Percentiles rank a stretch among this genome's conserved stretches.
Evolutionary conservation across 1,140 invertebrate species (phyloP).

Genomic region (Akabosia matsudoensis): DNA sequence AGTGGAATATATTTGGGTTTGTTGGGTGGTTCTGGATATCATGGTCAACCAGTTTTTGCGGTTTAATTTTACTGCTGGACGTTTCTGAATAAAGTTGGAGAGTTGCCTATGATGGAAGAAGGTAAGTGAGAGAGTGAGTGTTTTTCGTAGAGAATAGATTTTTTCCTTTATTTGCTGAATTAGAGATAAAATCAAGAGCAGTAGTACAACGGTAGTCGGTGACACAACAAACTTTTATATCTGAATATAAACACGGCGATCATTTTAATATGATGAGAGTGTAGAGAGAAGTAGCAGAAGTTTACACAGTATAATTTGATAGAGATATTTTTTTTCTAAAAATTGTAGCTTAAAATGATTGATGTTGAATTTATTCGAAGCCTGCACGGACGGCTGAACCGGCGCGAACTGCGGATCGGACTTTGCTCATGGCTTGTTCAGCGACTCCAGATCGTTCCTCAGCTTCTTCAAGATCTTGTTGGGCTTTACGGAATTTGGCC

Average conservation of each 20-base stretch:
- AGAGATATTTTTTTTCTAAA: background rate
- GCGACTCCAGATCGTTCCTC: constrained; percentile 65
- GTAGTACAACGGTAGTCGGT: background rate
- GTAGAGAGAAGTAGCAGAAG: background rate
- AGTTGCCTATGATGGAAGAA: too few relatives aligned
- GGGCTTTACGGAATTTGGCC: constrained; percentile 97
- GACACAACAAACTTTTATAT: background rate
- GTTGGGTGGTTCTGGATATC: too few relatives aligned
- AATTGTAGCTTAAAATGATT: background rate
- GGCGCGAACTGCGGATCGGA: constrained; percentile 77
- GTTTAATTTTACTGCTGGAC: too few relatives aligned
- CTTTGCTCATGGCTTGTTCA: constrained; percentile 81
- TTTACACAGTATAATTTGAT: background rate
- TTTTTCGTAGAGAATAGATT: background rate
- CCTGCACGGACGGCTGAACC: constrained; percentile 75
- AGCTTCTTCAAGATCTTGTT: constrained; percentile 97
- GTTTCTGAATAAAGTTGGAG: too few relatives aligned
- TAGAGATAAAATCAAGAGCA: background rate
- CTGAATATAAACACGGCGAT: background rate
- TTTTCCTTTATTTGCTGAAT: background rate
- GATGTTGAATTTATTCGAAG: background rate
- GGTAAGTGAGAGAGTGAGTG: too few relatives aligned
- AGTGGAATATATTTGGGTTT: too few relatives aligned
- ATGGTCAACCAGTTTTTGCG: too few relatives aligned
- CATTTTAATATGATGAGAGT: too few relatives aligned